Base-by-base conservation (phyloP, 2,888 invertebrate genomes). In the Chymomyza fuscimana region DNA sequence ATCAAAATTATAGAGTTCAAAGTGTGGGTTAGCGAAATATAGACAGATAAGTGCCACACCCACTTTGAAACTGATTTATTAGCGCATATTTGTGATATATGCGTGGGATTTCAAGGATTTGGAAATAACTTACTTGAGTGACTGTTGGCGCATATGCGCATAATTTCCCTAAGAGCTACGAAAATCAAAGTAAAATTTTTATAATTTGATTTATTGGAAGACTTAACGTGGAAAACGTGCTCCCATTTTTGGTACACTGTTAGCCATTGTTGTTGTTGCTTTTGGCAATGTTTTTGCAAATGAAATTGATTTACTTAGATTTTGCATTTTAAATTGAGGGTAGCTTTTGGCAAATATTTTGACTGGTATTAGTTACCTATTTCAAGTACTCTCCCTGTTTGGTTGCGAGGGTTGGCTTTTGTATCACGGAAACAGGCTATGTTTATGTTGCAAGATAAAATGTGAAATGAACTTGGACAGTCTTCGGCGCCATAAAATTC, bases 291-390 rank as follows among this genome's bases (percentile, higher is more conserved):
- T 78, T 77, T 81, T 83, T 60, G 73, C 83, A 71, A 77, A 71
- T 73, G 81, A 89, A 90, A 90, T 90, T 90, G 89, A 90, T 90
- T 90, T 86, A 87, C 87, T 89, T 89, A 84, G 89, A 90, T 89
- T 90, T 90, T 89, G 82, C 86, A 90, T 79, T 81, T 81, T 89
- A 86, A 86, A 86, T 73, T 72, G 79, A 76, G 83, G 87, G 85
- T 78, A 76, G 87, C 69, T 71, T 19, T 50, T 60, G 50, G 60
- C 62, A 75, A 72, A 75, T 73, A 62, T 67, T 73, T 61, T 59
- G 59, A 15, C 54, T 65, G 74, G 75, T 76, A 72, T 82, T 80
- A 73, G 78, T 60, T 66, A 51, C 64, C 62, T 56, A 46, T 52
- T 62, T 58, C 25, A 4, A 46, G 15, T 56, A 54, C 40, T 63